Evolutionary conservation across 2,797 vertebrate genomes (phyloP).

Genomic region (Monodelphis domestica): DNA sequence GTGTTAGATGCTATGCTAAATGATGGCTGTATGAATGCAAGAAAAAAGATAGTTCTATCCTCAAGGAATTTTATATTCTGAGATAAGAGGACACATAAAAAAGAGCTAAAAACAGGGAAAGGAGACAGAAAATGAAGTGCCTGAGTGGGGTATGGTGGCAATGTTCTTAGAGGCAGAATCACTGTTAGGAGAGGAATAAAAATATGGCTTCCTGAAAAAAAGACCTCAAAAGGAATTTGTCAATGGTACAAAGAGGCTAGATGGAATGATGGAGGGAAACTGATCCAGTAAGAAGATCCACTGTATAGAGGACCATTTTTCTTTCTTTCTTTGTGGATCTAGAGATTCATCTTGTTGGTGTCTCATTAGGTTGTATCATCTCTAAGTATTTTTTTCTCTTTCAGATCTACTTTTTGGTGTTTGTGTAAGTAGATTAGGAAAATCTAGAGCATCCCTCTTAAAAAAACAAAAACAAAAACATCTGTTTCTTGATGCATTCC

Average conservation of each 20-base stretch:
- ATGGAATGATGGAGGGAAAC: neutral
- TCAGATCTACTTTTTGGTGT: neutral
- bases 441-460: neutral
- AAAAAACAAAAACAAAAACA: too few species aligned
- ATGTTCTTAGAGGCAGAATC: neutral
- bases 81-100: neutral
- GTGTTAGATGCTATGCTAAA: neutral
- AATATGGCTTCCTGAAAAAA: neutral
- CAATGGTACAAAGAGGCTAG: neutral
- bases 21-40: neutral
- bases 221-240: neutral
- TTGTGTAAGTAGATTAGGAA: slow-evolving; percentile 50
- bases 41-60: neutral
- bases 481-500: slow-evolving; percentile 51
- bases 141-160: neutral
- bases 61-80: neutral
- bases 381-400: too few species aligned
- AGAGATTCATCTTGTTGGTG: too few species aligned
- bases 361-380: too few species aligned
- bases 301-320: neutral
- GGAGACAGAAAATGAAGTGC: neutral
- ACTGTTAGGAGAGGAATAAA: neutral
- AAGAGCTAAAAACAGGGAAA: neutral
- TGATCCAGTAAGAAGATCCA: neutral
- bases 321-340: too few species aligned